Conservation (phyloP, 1,140 invertebrate genomes). For the Zophobas atratus region DNA sequence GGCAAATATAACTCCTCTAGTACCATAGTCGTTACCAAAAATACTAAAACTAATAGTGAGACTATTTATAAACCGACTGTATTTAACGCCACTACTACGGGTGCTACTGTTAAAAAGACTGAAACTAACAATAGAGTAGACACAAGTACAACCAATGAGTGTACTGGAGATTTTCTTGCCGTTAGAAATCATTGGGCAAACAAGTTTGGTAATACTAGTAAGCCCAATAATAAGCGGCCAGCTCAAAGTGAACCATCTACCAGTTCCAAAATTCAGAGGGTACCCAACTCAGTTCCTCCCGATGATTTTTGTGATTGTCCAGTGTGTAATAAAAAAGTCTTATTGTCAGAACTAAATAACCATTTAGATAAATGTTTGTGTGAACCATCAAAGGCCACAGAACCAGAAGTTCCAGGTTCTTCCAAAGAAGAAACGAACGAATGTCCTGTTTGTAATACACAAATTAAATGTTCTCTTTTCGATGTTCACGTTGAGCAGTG, state of each 20-base stretch:
- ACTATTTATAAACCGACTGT: conserved; percentile 12
- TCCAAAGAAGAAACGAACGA: conserved; percentile 58
- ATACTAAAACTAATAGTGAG: conserved; percentile 32
- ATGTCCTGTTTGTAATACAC: conserved; percentile 72
- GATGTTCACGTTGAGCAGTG: conserved; percentile 74
- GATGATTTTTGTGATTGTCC: conserved; percentile 70
- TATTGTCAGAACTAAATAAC: conserved; percentile 63
- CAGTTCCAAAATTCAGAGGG: conserved; percentile 44
- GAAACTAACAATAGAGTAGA: background rate
- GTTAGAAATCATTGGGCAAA: conserved; percentile 72
- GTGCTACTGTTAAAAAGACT: background rate
- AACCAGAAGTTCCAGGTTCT: conserved; percentile 20
- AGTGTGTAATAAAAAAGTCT: conserved; percentile 71
- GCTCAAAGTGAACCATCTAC: conserved; percentile 47
- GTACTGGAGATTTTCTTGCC: conserved; percentile 58
- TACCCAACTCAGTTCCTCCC: conserved; percentile 13
- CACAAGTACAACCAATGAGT: background rate
- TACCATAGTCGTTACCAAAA: conserved; percentile 46
- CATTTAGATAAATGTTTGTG: conserved; percentile 68
- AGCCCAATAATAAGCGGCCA: background rate
- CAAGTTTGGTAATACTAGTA: conserved; percentile 63
- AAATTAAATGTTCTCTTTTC: conserved; percentile 66
- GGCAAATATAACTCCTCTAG: conserved; percentile 48
- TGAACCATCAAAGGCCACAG: conserved; percentile 52
- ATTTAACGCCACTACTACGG: conserved; percentile 5